Base-by-base conservation (phyloP, 2,888 invertebrate genomes). In the Parnassius mnemosyne region DNA sequence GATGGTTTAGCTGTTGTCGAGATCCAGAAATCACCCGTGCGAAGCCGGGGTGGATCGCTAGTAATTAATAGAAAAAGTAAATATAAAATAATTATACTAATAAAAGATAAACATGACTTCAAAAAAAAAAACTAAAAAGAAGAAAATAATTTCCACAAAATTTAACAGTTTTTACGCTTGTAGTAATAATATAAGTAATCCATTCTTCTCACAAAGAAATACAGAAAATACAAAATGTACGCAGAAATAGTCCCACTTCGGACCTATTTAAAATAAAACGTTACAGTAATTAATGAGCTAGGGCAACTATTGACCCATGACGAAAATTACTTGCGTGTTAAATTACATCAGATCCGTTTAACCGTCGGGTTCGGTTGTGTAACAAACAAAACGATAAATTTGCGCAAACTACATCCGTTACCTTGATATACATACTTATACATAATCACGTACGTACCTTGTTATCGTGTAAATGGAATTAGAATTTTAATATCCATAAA, bases 381-480 rank as follows among this genome's bases (percentile, higher is more conserved):
- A 49, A 57, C 43, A 57, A 62, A 62, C 57, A 57, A 57, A 57
- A 43, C 62, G 16, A 61, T 61, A 56, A 57, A 53, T 57, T 61
- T 43, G 43, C 50, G 20, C 44, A 49, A 57, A 57, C 12, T 46
- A 44, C 25, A 51, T 53, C 57, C 47, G 57, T 53, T 47, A 46
- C 42, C 42, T 61, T 57, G 56, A 43, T 53, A 47, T n/a, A 16
- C 46, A 50, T 16, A 57, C 20, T 42, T 16, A 16, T 16, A 7
- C 11, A 49, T 42, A 41, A 10, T 10, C 11, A 57, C 13, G 9
- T 16, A 43, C 43, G 10, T 43, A 34, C 34, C 34, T 34, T 34
- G n/a, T 55, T 46, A 55, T 44, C n/a, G 9, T 25, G 34, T 57
- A 13, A 49, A 57, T 49, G 10, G 11, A 43, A 44, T 13, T 50